A percentile compares a stretch with the other conserved stretches of the same genome.
Evolutionary conservation across 2,113 vertebrate species (phyloP).

Genomic region (Hassar affinis): DNA sequence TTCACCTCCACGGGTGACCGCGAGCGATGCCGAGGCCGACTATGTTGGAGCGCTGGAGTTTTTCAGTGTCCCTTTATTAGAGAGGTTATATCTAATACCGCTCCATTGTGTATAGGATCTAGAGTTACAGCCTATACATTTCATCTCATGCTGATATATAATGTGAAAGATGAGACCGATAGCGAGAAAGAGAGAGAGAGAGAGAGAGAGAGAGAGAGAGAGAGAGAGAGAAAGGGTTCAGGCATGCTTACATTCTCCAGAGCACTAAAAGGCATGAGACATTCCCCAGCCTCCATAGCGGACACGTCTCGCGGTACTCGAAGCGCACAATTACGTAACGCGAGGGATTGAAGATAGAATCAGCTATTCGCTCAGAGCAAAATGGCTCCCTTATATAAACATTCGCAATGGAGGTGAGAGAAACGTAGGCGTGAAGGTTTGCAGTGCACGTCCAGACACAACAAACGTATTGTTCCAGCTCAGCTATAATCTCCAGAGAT

Average conservation of each 20-base stretch:
- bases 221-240: not conserved
- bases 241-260: constrained; percentile 21
- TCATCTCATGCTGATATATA: constrained; percentile 2
- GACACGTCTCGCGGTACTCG: not conserved
- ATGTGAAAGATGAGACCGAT: not conserved
- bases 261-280: not conserved
- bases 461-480: not conserved
- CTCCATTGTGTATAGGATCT: not conserved
- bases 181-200: too few species aligned
- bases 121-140: not conserved
- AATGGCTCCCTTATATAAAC: constrained; percentile 39
- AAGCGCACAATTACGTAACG: constrained; percentile 1
- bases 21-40: not conserved
- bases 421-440: not conserved
- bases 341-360: constrained; percentile 32
- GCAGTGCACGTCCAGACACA: constrained; percentile 6
- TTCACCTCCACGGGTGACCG: not conserved
- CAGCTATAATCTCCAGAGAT: not conserved
- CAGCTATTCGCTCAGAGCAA: constrained; percentile 16
- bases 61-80: not conserved
- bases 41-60: not conserved
- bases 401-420: not conserved
- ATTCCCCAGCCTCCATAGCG: not conserved
- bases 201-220: not conserved
- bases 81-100: not conserved